phyloP scores from a whole-genome alignment of 2,888 invertebrate species.

The Limenitis camilla region DNA sequence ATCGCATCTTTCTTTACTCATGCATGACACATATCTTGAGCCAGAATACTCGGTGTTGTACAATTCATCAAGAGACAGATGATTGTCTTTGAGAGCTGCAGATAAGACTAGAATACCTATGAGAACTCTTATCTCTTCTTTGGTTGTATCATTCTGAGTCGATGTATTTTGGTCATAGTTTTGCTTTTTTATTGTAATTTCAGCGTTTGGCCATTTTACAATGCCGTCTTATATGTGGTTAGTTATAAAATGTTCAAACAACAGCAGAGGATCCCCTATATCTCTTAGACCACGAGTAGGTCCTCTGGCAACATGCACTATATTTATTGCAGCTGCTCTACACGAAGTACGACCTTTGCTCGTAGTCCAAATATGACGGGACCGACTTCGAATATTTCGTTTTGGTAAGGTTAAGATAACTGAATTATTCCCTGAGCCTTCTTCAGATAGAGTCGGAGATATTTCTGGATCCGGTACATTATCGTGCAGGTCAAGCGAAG shows the following conservation, averaged over 20 bases:
- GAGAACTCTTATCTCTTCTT: constrained; percentile 6
- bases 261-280: too few species aligned
- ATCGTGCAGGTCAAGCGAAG: too few species aligned
- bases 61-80: constrained; percentile 9
- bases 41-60: constrained; percentile 10
- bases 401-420: too few species aligned
- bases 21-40: constrained; percentile 8
- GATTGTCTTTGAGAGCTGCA: constrained; percentile 6
- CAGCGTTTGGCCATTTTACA: constrained; percentile 14
- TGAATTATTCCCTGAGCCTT: too few species aligned
- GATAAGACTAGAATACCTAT: constrained; percentile 3
- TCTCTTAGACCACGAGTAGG: too few species aligned
- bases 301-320: too few species aligned
- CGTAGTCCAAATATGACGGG: too few species aligned
- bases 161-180: constrained; percentile 8
- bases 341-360: too few species aligned
- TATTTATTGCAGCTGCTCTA: too few species aligned
- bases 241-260: constrained; percentile 6
- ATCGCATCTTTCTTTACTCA: not conserved
- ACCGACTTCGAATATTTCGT: too few species aligned
- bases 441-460: too few species aligned
- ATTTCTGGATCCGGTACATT: too few species aligned
- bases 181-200: constrained; percentile 10
- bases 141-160: not conserved
- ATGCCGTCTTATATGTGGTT: constrained; percentile 4